A percentile compares a stretch with the other conserved stretches of the same genome.
Evolutionary conservation across 2,888 invertebrate genomes (phyloP).

Genomic region (Nymphalis urticae): DNA sequence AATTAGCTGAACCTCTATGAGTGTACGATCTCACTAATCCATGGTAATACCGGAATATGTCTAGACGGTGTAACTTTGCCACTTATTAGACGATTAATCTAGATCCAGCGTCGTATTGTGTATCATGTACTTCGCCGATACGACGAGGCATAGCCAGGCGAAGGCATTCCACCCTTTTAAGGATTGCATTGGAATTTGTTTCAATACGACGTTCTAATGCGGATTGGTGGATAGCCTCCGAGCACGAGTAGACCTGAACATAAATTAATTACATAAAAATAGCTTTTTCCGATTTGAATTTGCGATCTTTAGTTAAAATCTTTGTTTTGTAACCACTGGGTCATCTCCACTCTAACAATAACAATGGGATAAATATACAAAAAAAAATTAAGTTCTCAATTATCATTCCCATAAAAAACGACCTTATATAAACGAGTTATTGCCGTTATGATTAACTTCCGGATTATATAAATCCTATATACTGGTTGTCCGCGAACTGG

Average conservation of each 20-base stretch:
- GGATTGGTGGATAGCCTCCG: too few relatives aligned
- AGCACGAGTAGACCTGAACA: too few relatives aligned
- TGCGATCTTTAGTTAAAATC: too few relatives aligned
- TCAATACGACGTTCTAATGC: too few relatives aligned
- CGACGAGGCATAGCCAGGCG: background rate
- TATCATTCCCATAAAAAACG: conserved; percentile 1
- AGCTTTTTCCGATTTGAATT: too few relatives aligned
- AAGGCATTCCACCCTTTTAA: background rate
- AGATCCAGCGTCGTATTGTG: background rate
- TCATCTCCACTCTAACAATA: too few relatives aligned
- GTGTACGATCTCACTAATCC: conserved; percentile 11
- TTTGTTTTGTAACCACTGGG: too few relatives aligned
- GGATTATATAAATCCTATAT: conserved; percentile 9
- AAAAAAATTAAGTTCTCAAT: background rate
- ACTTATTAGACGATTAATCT: conserved; percentile 60
- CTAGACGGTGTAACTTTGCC: conserved; percentile 57
- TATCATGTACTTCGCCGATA: conserved; percentile 18
- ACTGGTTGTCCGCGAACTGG: background rate
- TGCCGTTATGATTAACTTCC: conserved; percentile 4
- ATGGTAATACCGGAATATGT: conserved; percentile 56
- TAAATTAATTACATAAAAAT: too few relatives aligned
- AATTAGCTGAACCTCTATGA: background rate
- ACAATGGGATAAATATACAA: too few relatives aligned
- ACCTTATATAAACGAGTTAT: background rate
- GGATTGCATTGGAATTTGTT: too few relatives aligned